Conservation (phyloP, 2,797 vertebrate species). For the Chelonia mydas region DNA sequence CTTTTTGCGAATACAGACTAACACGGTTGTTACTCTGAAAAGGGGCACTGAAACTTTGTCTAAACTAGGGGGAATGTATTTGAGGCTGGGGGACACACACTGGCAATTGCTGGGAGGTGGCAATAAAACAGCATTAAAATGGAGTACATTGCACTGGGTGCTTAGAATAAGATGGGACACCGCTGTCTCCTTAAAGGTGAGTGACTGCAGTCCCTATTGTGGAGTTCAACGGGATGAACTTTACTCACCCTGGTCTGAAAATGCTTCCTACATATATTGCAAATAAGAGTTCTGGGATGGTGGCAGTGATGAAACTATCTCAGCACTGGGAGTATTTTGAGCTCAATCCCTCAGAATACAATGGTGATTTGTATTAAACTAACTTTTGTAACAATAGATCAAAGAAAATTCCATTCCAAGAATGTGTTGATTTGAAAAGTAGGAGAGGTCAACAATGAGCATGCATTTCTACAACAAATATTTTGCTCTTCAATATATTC, state of each 20-base stretch:
- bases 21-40: too few species aligned
- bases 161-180: background rate
- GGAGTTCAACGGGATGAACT: background rate
- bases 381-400: background rate
- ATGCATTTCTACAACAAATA: background rate
- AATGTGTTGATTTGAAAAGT: background rate
- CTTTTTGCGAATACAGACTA: too few species aligned
- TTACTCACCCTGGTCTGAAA: background rate
- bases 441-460: background rate
- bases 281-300: background rate
- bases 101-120: background rate
- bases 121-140: background rate
- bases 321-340: background rate
- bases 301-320: background rate
- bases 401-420: background rate
- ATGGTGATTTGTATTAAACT: background rate
- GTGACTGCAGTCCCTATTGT: background rate
- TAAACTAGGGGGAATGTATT: background rate
- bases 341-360: background rate
- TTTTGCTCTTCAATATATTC: background rate
- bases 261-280: background rate
- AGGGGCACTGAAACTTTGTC: background rate
- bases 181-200: background rate
- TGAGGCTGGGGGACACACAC: background rate
- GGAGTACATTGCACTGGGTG: background rate